Evolutionary conservation across 2,797 vertebrate species (phyloP).

Genomic region (Cacajao melanocephalus): DNA sequence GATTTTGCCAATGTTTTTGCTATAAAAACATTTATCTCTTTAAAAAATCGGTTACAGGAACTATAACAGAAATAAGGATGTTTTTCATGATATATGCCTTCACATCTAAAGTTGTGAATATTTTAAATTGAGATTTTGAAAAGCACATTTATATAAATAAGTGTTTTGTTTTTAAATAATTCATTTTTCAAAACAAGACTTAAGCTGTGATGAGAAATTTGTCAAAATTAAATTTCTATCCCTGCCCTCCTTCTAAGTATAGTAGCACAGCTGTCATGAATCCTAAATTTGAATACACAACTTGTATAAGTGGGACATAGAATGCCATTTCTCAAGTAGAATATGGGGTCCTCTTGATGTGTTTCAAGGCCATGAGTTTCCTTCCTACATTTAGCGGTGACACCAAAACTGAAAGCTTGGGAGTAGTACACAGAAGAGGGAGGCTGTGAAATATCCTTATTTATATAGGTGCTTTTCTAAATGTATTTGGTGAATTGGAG

Average conservation of each 20-base stretch:
- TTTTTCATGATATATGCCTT: constrained; percentile 47
- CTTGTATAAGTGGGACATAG: constrained; percentile 34
- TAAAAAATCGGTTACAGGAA: constrained; percentile 15
- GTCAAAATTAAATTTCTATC: constrained; percentile 64
- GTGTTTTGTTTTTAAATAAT: constrained; percentile 63
- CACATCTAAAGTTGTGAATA: constrained; percentile 28
- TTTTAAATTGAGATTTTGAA: constrained; percentile 57
- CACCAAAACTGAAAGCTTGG: neutral
- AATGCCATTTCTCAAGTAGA: constrained; percentile 11
- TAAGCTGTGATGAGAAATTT: constrained; percentile 60
- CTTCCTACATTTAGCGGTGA: neutral
- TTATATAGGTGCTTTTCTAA: constrained; percentile 12
- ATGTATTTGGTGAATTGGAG: neutral
- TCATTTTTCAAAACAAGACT: constrained; percentile 63
- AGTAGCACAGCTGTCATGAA: constrained; percentile 61
- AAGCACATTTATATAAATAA: constrained; percentile 55
- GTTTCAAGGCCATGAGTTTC: constrained; percentile 16
- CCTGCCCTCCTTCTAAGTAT: constrained; percentile 58
- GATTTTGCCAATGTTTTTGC: constrained; percentile 8
- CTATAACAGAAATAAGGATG: neutral
- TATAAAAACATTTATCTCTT: neutral
- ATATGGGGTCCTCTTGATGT: neutral
- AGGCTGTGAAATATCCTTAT: neutral
- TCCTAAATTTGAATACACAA: constrained; percentile 54
- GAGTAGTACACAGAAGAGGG: neutral